A percentile compares a stretch with the other conserved stretches of the same genome.
phyloP scores from a whole-genome alignment of 53 echinoderm and acorn worm species.

The Astropecten irregularis region DNA sequence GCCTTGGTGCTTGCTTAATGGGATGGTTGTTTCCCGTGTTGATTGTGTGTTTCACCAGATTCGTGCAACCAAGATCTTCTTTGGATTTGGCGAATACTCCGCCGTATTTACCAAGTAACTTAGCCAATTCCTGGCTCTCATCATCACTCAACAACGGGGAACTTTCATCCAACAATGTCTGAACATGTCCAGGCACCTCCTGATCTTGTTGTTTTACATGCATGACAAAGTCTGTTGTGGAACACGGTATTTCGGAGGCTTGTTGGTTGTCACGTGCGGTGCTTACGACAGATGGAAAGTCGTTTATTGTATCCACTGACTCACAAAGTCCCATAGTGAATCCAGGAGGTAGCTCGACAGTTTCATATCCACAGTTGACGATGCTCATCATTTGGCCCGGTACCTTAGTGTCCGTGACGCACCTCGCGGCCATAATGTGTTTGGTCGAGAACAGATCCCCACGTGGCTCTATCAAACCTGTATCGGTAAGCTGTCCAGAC shows the following conservation, averaged over 20 bases:
- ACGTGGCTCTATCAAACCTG: constrained; percentile 19
- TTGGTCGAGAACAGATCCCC: constrained; percentile 1
- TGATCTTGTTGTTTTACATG: neutral
- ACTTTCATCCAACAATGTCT: constrained; percentile 14
- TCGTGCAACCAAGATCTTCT: constrained; percentile 15
- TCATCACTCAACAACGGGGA: neutral
- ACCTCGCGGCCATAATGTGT: neutral
- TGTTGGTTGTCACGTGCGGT: neutral
- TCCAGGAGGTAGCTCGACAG: neutral
- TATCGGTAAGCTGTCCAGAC: constrained; percentile 20
- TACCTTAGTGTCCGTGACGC: neutral
- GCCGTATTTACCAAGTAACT: neutral
- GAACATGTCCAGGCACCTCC: neutral
- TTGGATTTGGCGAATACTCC: constrained; percentile 9
- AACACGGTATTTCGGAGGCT: neutral
- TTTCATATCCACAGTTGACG: constrained; percentile 34
- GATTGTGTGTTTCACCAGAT: constrained; percentile 2
- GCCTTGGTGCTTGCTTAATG: constrained; percentile 5
- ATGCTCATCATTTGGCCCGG: neutral
- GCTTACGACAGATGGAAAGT: neutral
- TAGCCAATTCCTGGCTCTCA: neutral
- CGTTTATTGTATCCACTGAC: neutral
- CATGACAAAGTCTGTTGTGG: neutral
- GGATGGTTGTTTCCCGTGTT: constrained; percentile 1
- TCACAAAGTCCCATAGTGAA: constrained; percentile 6